Evolutionary conservation across 2,888 invertebrate genomes (phyloP), one percentile per base, ranked within the genome.

Genomic region (Synergus japonicus): DNA sequence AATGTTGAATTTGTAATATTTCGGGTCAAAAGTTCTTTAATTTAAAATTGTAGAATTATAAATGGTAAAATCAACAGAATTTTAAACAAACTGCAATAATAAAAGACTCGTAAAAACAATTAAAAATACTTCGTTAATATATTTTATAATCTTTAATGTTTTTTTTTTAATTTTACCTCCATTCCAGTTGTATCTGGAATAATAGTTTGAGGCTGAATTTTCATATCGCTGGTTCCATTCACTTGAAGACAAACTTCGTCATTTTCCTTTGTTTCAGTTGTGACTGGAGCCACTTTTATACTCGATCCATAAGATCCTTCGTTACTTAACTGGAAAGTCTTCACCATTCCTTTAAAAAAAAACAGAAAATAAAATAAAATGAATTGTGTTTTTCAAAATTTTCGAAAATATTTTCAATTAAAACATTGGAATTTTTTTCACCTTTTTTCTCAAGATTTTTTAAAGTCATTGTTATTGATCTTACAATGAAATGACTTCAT

Each of bases 281-380:
- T 97, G 78, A 98, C 94, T 0, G 98, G 97, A 0, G 97, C 97
- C 69, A 98, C 88, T 94, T 98, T 98, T 43, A 97, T 92, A 82
- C 95, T 95, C 0, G 95, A 94, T 0, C 98, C 98, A 88, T 93
- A 96, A 0, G 93, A 89, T 5, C 95, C 95, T 79, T 92, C 92
- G 0, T 93, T 93, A 0, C 94, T 93, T 43, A 97, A 90, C 92
- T 98, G 98, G 88, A 96, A 97, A 0, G 98, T 98, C 92, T 97
- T 96, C n/a, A 97, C 97, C 96, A 98, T 97, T 76, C 93, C 95
- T 95, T 29, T 29, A 29, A 29, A 79, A 84, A 83, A 81, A 43
- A 43, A 67, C 37, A 37, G 37, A 37, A 37, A 4, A 37, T 37
- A 37, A 37, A 37, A 37, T 37, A 37, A 37, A 37, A 37, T 37